phyloP scores from a whole-genome alignment of 2,113 vertebrate species.

The Eulacestoma nigropectus region DNA sequence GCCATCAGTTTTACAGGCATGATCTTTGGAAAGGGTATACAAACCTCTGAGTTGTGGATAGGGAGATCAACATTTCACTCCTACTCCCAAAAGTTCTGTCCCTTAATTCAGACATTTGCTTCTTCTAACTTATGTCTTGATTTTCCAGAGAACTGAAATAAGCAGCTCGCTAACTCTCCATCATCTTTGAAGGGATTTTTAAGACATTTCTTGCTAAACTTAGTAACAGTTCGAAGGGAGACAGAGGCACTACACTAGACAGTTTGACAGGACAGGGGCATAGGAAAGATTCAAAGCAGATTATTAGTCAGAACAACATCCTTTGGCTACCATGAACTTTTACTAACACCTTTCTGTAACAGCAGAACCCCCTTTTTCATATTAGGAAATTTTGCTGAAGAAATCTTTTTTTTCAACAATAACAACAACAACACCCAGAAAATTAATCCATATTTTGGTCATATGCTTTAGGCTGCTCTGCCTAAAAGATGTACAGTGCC shows the following conservation, averaged over 20 bases:
- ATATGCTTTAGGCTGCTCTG: neutral
- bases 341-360: neutral
- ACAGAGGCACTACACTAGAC: neutral
- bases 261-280: neutral
- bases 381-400: neutral
- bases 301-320: neutral
- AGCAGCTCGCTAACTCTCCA: neutral
- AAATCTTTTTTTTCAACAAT: neutral
- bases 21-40: neutral
- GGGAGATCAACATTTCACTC: neutral
- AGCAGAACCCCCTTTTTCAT: neutral
- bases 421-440: neutral
- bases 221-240: neutral
- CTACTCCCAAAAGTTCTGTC: neutral
- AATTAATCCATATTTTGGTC: neutral
- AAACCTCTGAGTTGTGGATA: neutral
- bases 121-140: neutral
- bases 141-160: neutral
- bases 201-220: neutral
- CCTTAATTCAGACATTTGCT: neutral
- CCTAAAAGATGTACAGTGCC: neutral
- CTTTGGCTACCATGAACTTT: neutral
- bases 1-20: neutral
- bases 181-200: neutral
- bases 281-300: neutral